Base-by-base conservation (phyloP, 2,888 invertebrate genomes). In the Idaea aversata region DNA sequence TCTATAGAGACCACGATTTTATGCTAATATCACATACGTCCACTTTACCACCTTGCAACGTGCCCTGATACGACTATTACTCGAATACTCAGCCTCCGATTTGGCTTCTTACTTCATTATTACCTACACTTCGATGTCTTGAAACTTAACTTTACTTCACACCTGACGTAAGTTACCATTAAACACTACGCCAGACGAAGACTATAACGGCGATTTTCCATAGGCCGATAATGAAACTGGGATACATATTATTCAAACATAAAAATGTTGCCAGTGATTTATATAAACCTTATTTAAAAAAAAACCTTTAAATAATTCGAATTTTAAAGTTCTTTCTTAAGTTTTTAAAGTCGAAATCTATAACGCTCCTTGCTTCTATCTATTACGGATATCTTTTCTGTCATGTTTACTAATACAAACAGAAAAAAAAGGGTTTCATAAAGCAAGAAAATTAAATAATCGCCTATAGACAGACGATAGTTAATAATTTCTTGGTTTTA, bases 21-120 rank as follows among this genome's bases (percentile, higher is more conserved):
- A 90, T 84, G 87, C 85, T 92, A 88, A 90, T 93, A 93, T 93
- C 93, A 93, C 93, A 93, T 88, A 88, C 87, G 82, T 82, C 78
- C 86, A 84, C 65, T 85, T 81, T 84, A 82, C 81, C 80, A 77
- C 75, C 61, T 64, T 60, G 65, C 67, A 64, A 69, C 59, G 58
- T 63, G 59, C 36, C 16, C 25, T 61, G 35, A 61, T 15, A 60
- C 61, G 15, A 34, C 57, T 34, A 16, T 57, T 34, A 57, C 38
- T 15, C 35, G 16, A 5, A 63, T 61, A 64, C 66, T 68, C 77
- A 76, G 77, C 78, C 76, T 78, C 77, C 73, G 68, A 72, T 65
- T 70, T 74, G 76, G 75, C 76, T 77, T 68, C 66, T 73, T 68
- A 61, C 62, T 25, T 65, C 60, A 47, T n/a, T 47, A 47, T 47